These are phyloP conservation scores for Sarcophilus harrisii DNA, from an alignment of 2,797 vertebrate species.

Conservation along the genomic window DNA sequence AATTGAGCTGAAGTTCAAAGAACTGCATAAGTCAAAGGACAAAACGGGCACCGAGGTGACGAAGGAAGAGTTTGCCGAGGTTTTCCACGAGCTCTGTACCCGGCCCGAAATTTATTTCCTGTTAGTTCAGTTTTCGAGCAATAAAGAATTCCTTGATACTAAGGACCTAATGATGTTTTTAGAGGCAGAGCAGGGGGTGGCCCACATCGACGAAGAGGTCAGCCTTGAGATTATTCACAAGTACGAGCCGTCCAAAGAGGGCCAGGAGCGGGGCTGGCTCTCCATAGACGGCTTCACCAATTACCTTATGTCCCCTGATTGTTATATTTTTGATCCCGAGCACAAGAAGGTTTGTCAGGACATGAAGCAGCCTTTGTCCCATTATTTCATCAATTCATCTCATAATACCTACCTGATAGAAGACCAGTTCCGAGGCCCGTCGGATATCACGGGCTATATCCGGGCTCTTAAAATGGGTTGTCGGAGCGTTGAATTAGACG, in stretches of 20 bases:
- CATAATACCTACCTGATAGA: constrained; percentile 99
- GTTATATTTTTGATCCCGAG: constrained; percentile 98
- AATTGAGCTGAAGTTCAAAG: constrained; percentile 98
- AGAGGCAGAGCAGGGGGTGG: constrained; percentile 98
- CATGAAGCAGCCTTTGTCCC: constrained; percentile 96
- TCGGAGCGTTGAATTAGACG: constrained; percentile 96
- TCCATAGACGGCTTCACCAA: constrained; percentile 98
- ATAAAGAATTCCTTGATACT: constrained; percentile 98
- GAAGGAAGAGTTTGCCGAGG: constrained; percentile 96
- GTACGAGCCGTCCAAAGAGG: constrained; percentile 96
- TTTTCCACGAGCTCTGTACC: constrained; percentile 98
- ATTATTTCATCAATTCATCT: constrained; percentile 99
- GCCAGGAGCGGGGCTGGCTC: constrained; percentile 94
- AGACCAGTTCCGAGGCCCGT: constrained; percentile 98
- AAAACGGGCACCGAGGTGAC: constrained; percentile 91
- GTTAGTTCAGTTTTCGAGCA: constrained; percentile 99
- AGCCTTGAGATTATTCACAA: constrained; percentile 96
- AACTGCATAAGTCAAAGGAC: constrained; percentile 96
- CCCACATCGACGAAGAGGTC: constrained; percentile 96
- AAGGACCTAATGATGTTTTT: constrained; percentile 99
- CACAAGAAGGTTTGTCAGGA: constrained; percentile 98
- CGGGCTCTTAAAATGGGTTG: constrained; percentile 99
- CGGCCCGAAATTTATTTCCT: constrained; percentile 99
- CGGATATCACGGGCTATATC: constrained; percentile 98
- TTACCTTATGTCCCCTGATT: constrained; percentile 97